These are phyloP conservation scores for Tragelaphus imberbis DNA, from an alignment of 2,113 vertebrate species.

Conservation along the genomic window DNA sequence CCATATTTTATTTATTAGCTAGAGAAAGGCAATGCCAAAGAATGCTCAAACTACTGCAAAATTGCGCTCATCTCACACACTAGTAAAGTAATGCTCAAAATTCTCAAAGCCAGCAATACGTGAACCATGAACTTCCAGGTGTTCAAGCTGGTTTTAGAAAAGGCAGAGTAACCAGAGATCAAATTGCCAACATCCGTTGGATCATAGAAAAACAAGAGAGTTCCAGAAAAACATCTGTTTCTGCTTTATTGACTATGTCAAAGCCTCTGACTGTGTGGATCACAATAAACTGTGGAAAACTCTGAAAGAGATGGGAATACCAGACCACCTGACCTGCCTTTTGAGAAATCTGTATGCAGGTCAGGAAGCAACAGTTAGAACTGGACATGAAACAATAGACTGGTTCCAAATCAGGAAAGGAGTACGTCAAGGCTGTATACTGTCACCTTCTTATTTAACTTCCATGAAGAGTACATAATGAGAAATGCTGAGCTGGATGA, in stretches of 20 bases:
- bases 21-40: background rate
- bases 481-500: background rate
- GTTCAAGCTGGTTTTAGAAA: background rate
- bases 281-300: background rate
- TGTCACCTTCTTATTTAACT: background rate
- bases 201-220: background rate
- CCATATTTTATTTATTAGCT: conserved; percentile 9
- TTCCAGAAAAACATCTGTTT: background rate
- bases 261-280: background rate
- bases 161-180: background rate
- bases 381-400: background rate
- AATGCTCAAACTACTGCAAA: background rate
- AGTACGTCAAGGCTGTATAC: background rate
- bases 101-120: background rate
- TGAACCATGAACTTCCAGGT: background rate
- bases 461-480: background rate
- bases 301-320: background rate
- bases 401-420: background rate
- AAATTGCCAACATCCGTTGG: background rate
- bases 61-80: background rate
- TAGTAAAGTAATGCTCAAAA: background rate
- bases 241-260: background rate
- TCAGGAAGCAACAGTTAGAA: background rate
- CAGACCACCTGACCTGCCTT: background rate
- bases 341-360: background rate